These are phyloP conservation scores for Anas flavirostris DNA, from an alignment of 2,797 vertebrate genomes.

Conservation along the genomic window DNA sequence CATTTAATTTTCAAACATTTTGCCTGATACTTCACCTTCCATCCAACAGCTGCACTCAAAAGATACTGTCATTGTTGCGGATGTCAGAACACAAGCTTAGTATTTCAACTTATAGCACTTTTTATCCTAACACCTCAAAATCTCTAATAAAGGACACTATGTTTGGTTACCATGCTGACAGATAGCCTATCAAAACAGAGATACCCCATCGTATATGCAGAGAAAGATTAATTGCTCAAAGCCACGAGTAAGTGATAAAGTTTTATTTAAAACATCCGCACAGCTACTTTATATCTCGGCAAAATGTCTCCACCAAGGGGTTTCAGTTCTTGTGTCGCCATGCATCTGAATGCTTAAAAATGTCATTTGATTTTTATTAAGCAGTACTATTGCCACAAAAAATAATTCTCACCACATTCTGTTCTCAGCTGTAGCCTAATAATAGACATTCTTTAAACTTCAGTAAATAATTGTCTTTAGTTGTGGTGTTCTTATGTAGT, in stretches of 20 bases:
- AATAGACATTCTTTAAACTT: neutral
- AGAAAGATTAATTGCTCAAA: constrained; percentile 1
- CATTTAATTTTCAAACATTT: neutral
- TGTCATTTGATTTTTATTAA: neutral
- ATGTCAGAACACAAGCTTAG: constrained; percentile 6
- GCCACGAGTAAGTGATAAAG: neutral
- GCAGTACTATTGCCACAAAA: neutral
- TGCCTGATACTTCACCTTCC: neutral
- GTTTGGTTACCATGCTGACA: neutral
- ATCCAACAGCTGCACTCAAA: neutral
- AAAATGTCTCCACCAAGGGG: neutral
- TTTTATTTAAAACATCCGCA: neutral
- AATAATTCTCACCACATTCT: neutral
- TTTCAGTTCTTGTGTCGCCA: neutral
- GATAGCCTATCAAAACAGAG: neutral
- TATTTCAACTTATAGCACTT: neutral
- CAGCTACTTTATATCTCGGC: neutral
- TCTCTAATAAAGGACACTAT: neutral
- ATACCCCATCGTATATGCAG: neutral
- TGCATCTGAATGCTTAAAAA: neutral
- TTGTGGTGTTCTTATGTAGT: neutral
- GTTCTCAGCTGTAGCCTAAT: neutral
- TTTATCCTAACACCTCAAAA: neutral
- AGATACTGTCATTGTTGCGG: neutral
- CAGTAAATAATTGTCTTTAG: neutral